Evolutionary conservation across 2,888 invertebrate genomes (phyloP).

Genomic region (Agonopterix alstromeriana): DNA sequence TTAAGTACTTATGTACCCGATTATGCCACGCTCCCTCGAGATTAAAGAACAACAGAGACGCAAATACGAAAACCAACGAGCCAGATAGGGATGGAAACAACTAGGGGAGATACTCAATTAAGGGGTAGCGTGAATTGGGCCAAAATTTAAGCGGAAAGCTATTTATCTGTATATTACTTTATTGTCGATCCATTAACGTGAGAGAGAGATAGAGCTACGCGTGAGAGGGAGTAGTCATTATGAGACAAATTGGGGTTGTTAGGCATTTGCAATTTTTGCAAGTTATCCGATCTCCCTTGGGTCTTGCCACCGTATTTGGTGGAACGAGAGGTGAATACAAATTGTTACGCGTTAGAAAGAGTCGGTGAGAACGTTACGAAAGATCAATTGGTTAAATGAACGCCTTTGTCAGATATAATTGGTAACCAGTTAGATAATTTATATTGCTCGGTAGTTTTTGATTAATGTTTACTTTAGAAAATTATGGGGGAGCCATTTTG

Average conservation of each 20-base stretch:
- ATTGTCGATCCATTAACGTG: conserved; percentile 70
- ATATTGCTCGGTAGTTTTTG: conserved; percentile 33
- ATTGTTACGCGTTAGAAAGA: conserved; percentile 17
- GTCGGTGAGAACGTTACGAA: conserved; percentile 25
- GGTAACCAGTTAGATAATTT: conserved; percentile 36
- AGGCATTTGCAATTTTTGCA: conserved; percentile 38
- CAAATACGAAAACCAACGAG: conserved; percentile 14
- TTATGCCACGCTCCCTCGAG: conserved; percentile 56
- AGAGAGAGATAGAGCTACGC: conserved; percentile 37
- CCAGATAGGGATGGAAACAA: conserved; percentile 30
- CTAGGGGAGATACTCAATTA: conserved; percentile 68
- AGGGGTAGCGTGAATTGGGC: conserved; percentile 67
- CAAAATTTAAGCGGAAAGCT: conserved; percentile 72
- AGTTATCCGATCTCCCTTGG: conserved; percentile 12
- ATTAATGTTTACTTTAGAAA: conserved; percentile 50
- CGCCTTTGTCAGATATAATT: conserved; percentile 49
- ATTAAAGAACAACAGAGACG: conserved; percentile 39
- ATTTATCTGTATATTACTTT: conserved; percentile 74
- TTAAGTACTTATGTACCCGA: conserved; percentile 74
- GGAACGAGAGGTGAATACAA: conserved; percentile 10
- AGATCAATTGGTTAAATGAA: conserved; percentile 48
- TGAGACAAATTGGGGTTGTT: conserved; percentile 51
- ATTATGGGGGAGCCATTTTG: conserved; percentile 37
- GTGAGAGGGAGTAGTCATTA: conserved; percentile 16
- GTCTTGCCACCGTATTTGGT: conserved; percentile 13